Evolutionary conservation across 2,113 vertebrate species (phyloP), one percentile per base, ranked within the genome.

Genomic region (Zosterops lateralis): DNA sequence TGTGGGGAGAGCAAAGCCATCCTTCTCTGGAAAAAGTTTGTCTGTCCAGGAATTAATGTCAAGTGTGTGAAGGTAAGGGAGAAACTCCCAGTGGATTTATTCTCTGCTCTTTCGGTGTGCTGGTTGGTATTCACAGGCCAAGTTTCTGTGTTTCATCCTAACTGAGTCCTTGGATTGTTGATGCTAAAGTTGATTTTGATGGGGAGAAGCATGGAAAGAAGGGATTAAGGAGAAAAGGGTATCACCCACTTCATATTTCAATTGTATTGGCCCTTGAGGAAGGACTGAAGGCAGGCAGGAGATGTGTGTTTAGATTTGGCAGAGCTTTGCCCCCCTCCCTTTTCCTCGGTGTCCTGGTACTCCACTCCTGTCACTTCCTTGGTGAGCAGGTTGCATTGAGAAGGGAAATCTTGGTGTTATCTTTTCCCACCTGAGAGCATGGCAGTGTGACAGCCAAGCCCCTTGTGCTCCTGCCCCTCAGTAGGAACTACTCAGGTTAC

Each of bases 1-100:
- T 99, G 99, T 21, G 99, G 99, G 84, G 98, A 99, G 94, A 99
- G 98, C 97, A 98, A 98, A 97, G 99, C 99, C 17, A 98, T 99
- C 76, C 98, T 99, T 40, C 98, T 99, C 34, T 99, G 99, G 98
- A 99, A 99, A 98, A 99, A 99, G 97, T 99, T 99, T 94, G 98
- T 99, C 67, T 99, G 99, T 78, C 99, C 99, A 6, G 99, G 99
- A 93, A 99, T 99, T 96, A 99, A 99, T 28, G 98, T 99, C 81
- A 98, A 98, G 95, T 99, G 99, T 90, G 99, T 99, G 34, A 99
- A 99, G 98, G 99, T 99, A 96, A 97, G 65, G 22, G 65, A 48
- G 18, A 76, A 76, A 48, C 42, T 76, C 48, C 14, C 47, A 72
- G 42, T 17, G 7, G 38, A 24, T 92, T 38, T 32, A n/a, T 66